Conservation (phyloP, 2,113 vertebrate species). For the Salvelinus alpinus region DNA sequence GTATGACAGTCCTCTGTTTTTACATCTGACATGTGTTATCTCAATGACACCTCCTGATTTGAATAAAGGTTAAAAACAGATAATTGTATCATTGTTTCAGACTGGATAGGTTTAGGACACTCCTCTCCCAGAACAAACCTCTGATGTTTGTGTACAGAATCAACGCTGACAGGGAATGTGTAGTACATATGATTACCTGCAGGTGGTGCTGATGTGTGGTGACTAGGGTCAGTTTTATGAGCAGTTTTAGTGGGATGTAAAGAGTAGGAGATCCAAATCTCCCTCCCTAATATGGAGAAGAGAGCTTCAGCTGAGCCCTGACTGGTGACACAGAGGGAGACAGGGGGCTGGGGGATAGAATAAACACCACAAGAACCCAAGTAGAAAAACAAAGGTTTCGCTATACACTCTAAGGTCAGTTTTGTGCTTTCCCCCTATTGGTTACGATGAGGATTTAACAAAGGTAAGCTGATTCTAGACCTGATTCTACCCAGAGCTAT, state of each 20-base stretch:
- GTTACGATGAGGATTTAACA: too few species aligned
- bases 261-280: constrained; percentile 58
- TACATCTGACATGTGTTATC: too few species aligned
- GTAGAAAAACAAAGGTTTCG: too few species aligned
- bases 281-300: constrained; percentile 60
- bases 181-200: constrained; percentile 49
- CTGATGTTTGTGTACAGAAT: neutral
- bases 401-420: too few species aligned
- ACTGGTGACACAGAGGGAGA: constrained; percentile 48
- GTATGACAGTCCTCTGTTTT: too few species aligned
- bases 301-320: constrained; percentile 46
- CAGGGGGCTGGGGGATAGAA: constrained; percentile 28
- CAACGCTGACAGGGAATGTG: constrained; percentile 11
- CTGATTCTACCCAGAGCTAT: too few species aligned
- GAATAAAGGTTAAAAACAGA: neutral
- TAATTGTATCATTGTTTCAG: neutral
- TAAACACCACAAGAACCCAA: too few species aligned
- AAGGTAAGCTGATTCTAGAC: too few species aligned
- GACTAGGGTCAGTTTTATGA: constrained; percentile 10
- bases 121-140: neutral
- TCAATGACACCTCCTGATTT: neutral
- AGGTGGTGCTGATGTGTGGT: constrained; percentile 61
- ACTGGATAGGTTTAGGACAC: neutral
- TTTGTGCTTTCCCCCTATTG: too few species aligned
- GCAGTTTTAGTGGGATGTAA: constrained; percentile 20